Conservation (phyloP, 2,888 invertebrate species). For the Cryptosula pallasiana region DNA sequence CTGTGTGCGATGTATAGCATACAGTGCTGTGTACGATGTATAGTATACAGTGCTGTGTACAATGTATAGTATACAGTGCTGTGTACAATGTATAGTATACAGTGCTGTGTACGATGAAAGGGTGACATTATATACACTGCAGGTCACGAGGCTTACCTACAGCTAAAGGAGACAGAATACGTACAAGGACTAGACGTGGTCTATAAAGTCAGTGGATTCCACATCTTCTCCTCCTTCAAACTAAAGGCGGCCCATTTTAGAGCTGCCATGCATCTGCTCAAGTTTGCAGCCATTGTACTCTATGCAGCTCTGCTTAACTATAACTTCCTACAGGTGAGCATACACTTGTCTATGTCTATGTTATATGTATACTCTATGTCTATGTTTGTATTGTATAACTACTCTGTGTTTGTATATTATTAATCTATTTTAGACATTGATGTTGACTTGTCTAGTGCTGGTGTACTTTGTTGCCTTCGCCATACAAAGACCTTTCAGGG, state of each 20-base stretch:
- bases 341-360: too few relatives aligned
- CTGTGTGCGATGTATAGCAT: too few relatives aligned
- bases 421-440: neutral
- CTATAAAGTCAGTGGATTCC: constrained; percentile 40
- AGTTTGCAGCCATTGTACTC: constrained; percentile 35
- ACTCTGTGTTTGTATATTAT: neutral
- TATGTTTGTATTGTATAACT: neutral
- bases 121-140: too few relatives aligned
- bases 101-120: too few relatives aligned
- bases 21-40: too few relatives aligned
- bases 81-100: too few relatives aligned
- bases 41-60: too few relatives aligned
- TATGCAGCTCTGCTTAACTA: constrained; percentile 36
- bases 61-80: too few relatives aligned
- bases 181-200: constrained; percentile 42
- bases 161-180: constrained; percentile 46
- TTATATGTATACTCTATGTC: neutral
- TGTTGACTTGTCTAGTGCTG: constrained; percentile 20
- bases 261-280: constrained; percentile 34
- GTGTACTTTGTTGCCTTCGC: constrained; percentile 31
- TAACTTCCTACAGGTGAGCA: constrained; percentile 32
- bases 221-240: constrained; percentile 44
- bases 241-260: constrained; percentile 38
- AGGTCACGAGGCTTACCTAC: constrained; percentile 40
- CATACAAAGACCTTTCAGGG: constrained; percentile 38